Base-by-base conservation (phyloP, 2,888 invertebrate species). In the Vannuccia rotundouncinata region DNA sequence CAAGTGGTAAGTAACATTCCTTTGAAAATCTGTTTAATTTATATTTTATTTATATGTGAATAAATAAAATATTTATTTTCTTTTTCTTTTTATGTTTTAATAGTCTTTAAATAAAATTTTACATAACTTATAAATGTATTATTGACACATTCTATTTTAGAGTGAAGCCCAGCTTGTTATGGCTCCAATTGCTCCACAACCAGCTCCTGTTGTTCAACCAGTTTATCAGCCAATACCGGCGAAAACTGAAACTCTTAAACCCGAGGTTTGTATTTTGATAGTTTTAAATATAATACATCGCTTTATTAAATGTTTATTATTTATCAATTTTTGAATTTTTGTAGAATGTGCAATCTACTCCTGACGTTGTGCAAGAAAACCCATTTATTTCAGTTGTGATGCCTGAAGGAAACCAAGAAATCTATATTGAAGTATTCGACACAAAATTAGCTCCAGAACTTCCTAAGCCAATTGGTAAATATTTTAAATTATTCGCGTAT, bases 1-100 rank as follows among this genome's bases (percentile, higher is more conserved):
- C 73, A 78, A 30, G 76, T 81, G 25, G 79, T 80, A 30, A 66
- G 66, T 66, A 5, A 66, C 2, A 66, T 13, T 45, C 17, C 45
- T 45, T 17, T 45, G 45, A 45, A 5, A 45, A 45, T 13, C 17
- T 5, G 45, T 45, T 13, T 45, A 45, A 45, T 45, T 13, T 45
- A n/a, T n/a, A n/a, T n/a, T n/a, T n/a, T n/a, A n/a, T n/a, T n/a
- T n/a, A n/a, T n/a, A n/a, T n/a, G n/a, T n/a, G n/a, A n/a, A n/a
- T n/a, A n/a, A n/a, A n/a, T n/a, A n/a, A n/a, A n/a, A n/a, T n/a
- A n/a, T n/a, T n/a, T n/a, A n/a, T n/a, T n/a, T n/a, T n/a, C n/a
- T n/a, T n/a, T n/a, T n/a, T n/a, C n/a, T n/a, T n/a, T n/a, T n/a
- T n/a, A n/a, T n/a, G n/a, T n/a, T n/a, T n/a, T n/a, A n/a, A n/a